Conservation (phyloP, 2,888 invertebrate genomes). For the Troglohyphantes excavatus region DNA sequence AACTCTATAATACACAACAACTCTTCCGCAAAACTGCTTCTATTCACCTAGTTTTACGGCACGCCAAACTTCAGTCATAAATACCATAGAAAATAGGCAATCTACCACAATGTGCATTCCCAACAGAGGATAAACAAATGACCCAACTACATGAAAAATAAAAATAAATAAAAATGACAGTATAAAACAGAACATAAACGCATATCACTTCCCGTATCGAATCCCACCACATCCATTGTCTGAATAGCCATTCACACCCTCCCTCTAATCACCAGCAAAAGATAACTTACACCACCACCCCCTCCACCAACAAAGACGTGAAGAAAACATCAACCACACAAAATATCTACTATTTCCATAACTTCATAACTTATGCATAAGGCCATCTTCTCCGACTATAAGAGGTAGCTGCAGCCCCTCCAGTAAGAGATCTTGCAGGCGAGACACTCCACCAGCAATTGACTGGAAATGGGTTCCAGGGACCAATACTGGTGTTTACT, state of each 20-base stretch:
- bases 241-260: background rate
- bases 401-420: background rate
- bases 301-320: background rate
- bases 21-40: too few species aligned
- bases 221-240: background rate
- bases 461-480: slow-evolving; percentile 35
- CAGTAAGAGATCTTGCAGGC: background rate
- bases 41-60: too few species aligned
- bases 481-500: slow-evolving; percentile 23
- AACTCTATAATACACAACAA: too few species aligned
- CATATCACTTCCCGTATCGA: background rate
- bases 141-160: too few species aligned
- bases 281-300: background rate
- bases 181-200: too few species aligned
- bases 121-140: too few species aligned
- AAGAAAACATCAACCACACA: background rate
- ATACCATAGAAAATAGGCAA: too few species aligned
- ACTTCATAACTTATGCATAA: slow-evolving; percentile 64
- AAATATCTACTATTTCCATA: background rate
- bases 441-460: slow-evolving; percentile 32
- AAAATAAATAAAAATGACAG: too few species aligned
- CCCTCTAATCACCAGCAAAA: background rate
- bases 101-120: too few species aligned
- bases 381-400: slow-evolving; percentile 18
- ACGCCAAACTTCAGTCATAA: too few species aligned